A percentile compares a stretch with the other conserved stretches of the same genome.
Evolutionary conservation across 2,888 invertebrate species (phyloP).

Genomic region (Blastobasis adustella): DNA sequence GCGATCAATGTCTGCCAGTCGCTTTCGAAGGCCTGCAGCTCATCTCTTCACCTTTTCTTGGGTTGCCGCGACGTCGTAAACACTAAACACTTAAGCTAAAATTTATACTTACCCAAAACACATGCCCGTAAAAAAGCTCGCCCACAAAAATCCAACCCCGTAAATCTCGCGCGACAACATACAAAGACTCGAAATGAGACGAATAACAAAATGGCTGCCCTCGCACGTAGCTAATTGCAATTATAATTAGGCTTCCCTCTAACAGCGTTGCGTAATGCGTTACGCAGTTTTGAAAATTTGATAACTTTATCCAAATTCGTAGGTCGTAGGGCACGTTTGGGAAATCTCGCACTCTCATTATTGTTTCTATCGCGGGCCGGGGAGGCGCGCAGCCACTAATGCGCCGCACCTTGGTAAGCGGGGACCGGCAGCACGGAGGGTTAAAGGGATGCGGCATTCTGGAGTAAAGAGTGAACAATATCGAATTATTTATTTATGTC

Average conservation of each 20-base stretch:
- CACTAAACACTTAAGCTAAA: too few species aligned
- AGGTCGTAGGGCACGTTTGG: constrained; percentile 65
- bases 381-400: constrained; percentile 53
- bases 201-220: too few species aligned
- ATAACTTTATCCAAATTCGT: constrained; percentile 71
- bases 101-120: too few species aligned
- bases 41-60: too few species aligned
- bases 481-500: background rate
- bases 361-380: constrained; percentile 52
- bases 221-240: constrained; percentile 52
- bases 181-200: too few species aligned
- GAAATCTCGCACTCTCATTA: constrained; percentile 66
- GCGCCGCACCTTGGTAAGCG: constrained; percentile 43
- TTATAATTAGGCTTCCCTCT: constrained; percentile 57
- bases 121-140: too few species aligned
- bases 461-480: background rate
- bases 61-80: too few species aligned
- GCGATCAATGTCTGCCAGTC: too few species aligned
- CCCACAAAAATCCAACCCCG: too few species aligned
- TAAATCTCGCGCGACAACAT: too few species aligned
- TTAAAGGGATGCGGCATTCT: background rate
- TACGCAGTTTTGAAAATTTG: constrained; percentile 72
- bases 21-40: too few species aligned
- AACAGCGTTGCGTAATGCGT: constrained; percentile 49
- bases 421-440: constrained; percentile 19